Evolutionary conservation across 92 coral and sea anemone genomes (phyloP).

Genomic region (Paragorgia papillata): DNA sequence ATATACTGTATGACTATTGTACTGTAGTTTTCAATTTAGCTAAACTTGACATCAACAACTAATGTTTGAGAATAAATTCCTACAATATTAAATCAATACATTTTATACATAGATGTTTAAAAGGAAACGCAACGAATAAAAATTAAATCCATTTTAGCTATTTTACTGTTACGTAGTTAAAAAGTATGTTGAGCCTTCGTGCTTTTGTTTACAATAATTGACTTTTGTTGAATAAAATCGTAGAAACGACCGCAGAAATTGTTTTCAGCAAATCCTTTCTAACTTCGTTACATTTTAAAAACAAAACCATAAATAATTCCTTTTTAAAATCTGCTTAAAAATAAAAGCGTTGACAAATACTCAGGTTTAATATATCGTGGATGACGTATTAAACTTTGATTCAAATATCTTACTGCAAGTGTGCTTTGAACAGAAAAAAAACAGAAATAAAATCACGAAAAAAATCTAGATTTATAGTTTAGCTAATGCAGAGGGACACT

Average conservation of each 20-base stretch:
- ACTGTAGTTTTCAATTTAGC: too few relatives aligned
- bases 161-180: too few relatives aligned
- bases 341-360: neutral
- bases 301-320: neutral
- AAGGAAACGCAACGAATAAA: neutral
- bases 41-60: too few relatives aligned
- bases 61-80: too few relatives aligned
- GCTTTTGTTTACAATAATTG: neutral
- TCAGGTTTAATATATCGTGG: neutral
- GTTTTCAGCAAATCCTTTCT: neutral
- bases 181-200: too few relatives aligned
- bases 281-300: neutral
- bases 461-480: neutral
- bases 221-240: neutral
- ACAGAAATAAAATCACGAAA: neutral
- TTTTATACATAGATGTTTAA: neutral
- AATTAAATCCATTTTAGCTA: neutral
- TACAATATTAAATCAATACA: too few relatives aligned
- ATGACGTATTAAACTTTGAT: constrained; percentile 14
- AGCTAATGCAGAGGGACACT: neutral
- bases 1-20: too few relatives aligned
- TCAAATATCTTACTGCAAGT: constrained; percentile 23
- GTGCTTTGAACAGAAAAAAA: neutral
- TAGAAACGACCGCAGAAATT: neutral
- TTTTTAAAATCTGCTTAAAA: neutral